Conservation (phyloP, 2,888 invertebrate species). For the Aporophyla lueneburgensis region DNA sequence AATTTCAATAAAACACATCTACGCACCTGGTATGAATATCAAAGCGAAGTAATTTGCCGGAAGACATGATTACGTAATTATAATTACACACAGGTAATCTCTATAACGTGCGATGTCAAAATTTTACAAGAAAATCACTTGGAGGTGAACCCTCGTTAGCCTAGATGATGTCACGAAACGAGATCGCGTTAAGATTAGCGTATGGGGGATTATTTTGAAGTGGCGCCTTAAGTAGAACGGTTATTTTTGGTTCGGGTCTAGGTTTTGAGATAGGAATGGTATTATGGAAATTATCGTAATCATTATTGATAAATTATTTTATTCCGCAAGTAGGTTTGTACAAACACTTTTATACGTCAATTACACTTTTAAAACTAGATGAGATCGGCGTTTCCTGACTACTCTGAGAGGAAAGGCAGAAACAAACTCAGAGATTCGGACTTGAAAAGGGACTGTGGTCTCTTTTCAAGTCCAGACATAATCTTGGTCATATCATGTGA, state of each 20-base stretch:
- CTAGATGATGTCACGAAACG: slow-evolving; percentile 28
- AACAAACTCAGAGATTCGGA: no score
- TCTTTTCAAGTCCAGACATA: no score
- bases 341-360: no score
- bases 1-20: slow-evolving; percentile 24
- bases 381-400: no score
- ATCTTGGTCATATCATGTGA: no score
- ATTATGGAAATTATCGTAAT: no score
- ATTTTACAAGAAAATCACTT: slow-evolving; percentile 71
- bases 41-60: slow-evolving; percentile 62
- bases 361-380: no score
- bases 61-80: slow-evolving; percentile 71
- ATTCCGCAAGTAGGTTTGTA: no score
- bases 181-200: slow-evolving; percentile 50
- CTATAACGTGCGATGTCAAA: slow-evolving; percentile 69
- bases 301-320: no score
- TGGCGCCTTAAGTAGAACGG: slow-evolving; percentile 1
- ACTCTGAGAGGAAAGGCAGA: no score
- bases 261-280: not conserved
- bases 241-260: slow-evolving; percentile 14
- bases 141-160: slow-evolving; percentile 55
- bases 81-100: slow-evolving; percentile 72
- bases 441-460: no score
- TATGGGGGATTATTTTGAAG: slow-evolving; percentile 38
- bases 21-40: slow-evolving; percentile 45